phyloP scores from a whole-genome alignment of 2,888 invertebrate species.

The Campoletis raptor region DNA sequence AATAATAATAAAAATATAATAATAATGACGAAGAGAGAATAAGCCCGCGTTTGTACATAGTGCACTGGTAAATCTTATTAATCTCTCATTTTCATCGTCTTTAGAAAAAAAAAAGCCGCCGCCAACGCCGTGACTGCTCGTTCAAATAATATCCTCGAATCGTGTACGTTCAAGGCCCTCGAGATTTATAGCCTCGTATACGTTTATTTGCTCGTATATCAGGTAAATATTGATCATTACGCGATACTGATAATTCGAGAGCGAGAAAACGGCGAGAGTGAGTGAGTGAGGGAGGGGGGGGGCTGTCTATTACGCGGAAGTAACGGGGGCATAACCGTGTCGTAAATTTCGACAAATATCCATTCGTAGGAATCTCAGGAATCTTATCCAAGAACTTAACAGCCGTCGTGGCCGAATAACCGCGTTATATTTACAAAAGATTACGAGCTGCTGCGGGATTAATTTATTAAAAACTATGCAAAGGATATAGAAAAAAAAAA shows the following conservation, averaged over 20 bases:
- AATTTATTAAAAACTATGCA: constrained; percentile 4
- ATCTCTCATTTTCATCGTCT: not conserved
- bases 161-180: constrained; percentile 4
- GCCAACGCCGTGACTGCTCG: not conserved
- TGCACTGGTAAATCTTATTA: constrained; percentile 1
- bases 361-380: not conserved
- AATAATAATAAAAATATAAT: too few species aligned
- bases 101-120: not conserved
- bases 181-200: not conserved
- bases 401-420: not conserved
- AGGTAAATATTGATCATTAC: not conserved
- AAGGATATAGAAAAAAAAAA: not conserved
- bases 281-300: not conserved
- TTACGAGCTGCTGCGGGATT: not conserved
- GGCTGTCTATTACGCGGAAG: not conserved
- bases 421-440: not conserved
- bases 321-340: not conserved
- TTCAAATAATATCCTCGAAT: not conserved
- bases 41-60: not conserved
- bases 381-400: not conserved
- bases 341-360: not conserved
- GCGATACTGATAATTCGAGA: constrained; percentile 5
- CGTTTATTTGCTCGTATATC: not conserved
- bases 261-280: not conserved
- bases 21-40: not conserved